These are phyloP conservation scores for Bergia sp. DNA, from an alignment of 92 coral and sea anemone genomes.

Conservation along the genomic window DNA sequence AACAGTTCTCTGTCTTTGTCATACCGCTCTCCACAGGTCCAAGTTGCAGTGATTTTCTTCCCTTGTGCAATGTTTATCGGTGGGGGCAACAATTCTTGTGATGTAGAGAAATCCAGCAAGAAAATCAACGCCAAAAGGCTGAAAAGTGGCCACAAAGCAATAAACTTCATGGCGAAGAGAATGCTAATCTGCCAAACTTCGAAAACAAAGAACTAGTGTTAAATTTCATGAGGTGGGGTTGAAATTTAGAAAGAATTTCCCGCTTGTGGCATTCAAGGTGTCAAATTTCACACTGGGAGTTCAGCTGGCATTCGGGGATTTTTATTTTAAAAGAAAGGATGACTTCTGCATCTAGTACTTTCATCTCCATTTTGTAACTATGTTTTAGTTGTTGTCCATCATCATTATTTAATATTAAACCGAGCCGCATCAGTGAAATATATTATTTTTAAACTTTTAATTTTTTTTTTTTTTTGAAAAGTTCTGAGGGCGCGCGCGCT, in stretches of 20 bases:
- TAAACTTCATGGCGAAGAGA: constrained; percentile 16
- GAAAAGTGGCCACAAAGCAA: constrained; percentile 13
- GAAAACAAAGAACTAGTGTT: constrained; percentile 45
- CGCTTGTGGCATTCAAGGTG: constrained; percentile 33
- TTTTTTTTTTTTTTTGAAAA: too few relatives aligned
- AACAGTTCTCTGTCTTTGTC: constrained; percentile 71
- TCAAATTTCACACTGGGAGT: constrained; percentile 40
- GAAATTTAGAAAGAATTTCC: constrained; percentile 44
- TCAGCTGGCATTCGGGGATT: neutral
- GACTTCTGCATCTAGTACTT: too few relatives aligned
- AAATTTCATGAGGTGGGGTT: constrained; percentile 47
- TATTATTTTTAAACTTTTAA: too few relatives aligned
- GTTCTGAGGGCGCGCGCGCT: too few relatives aligned
- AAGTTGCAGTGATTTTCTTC: constrained; percentile 85
- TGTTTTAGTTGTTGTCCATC: too few relatives aligned
- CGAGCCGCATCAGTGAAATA: too few relatives aligned
- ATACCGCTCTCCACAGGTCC: constrained; percentile 88
- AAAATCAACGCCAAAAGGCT: constrained; percentile 12
- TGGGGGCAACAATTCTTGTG: constrained; percentile 59
- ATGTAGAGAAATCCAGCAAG: neutral
- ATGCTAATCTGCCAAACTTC: constrained; percentile 10
- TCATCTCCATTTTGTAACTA: too few relatives aligned
- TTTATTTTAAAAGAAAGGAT: too few relatives aligned
- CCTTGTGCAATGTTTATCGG: constrained; percentile 91
- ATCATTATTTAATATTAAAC: too few relatives aligned